Conservation (phyloP, 2,888 invertebrate genomes). For the Erpobdella octoculata region DNA sequence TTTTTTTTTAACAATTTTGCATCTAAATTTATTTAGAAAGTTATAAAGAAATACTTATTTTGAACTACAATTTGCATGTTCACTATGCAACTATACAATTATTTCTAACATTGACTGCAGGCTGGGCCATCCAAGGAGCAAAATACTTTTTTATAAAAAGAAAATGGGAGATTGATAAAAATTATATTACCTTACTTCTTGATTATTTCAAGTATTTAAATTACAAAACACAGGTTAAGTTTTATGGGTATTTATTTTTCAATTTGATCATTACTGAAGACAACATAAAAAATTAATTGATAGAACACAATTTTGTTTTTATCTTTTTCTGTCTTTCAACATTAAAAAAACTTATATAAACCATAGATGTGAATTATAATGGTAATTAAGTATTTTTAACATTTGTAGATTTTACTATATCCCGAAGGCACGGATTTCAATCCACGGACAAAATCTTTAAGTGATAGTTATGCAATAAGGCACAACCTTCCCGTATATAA, state of each 20-base stretch:
- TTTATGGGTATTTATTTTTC: no score
- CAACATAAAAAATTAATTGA: no score
- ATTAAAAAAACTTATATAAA: no score
- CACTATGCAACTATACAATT: no score
- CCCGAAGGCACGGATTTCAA: conserved; percentile 86
- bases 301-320: no score
- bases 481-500: conserved; percentile 62
- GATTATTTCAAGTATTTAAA: conserved; percentile 66
- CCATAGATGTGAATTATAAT: no score
- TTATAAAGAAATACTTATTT: no score
- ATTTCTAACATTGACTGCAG: conserved; percentile 42
- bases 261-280: no score
- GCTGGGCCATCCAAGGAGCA: conserved; percentile 74
- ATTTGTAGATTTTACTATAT: conserved; percentile 64
- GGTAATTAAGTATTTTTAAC: background rate
- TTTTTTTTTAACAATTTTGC: background rate
- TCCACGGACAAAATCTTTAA: conserved; percentile 61
- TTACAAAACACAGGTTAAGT: conserved; percentile 58
- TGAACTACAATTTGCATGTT: no score
- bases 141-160: conserved; percentile 76
- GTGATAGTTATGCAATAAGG: conserved; percentile 65
- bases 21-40: conserved; percentile 3
- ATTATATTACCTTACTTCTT: conserved; percentile 62
- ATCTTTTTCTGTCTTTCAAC: no score
- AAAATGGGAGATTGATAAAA: conserved; percentile 67